These are phyloP conservation scores for Chiloscyllium plagiosum DNA, from an alignment of 2,113 vertebrate species.

Conservation along the genomic window DNA sequence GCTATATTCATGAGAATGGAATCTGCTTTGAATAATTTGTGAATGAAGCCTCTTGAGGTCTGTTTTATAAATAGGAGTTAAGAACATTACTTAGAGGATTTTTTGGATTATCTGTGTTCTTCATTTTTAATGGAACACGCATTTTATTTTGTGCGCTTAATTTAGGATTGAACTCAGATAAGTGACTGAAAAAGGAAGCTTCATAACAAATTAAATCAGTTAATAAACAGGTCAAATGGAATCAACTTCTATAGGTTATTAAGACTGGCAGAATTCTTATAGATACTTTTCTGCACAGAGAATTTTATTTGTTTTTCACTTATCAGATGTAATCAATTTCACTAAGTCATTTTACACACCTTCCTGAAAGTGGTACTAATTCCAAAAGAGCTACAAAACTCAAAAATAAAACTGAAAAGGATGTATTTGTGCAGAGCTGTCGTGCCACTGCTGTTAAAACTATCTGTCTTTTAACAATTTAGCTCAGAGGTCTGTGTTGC, in stretches of 20 bases:
- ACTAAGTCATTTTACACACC: neutral
- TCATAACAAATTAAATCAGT: neutral
- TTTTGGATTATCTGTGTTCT: neutral
- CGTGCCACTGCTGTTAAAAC: neutral
- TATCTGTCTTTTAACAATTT: neutral
- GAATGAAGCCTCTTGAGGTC: neutral
- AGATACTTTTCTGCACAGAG: neutral
- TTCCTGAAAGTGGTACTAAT: neutral
- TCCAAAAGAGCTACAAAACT: neutral
- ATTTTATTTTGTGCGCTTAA: neutral
- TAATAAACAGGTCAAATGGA: neutral
- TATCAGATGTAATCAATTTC: neutral
- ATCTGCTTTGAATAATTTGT: conserved; percentile 16
- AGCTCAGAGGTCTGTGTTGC: neutral
- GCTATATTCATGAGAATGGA: neutral
- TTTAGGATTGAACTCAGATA: neutral
- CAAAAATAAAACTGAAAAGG: neutral
- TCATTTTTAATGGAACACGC: neutral
- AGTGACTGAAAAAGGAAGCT: neutral
- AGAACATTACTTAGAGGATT: neutral
- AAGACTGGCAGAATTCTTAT: neutral
- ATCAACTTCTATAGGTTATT: neutral
- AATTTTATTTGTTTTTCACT: neutral
- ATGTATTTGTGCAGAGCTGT: neutral
- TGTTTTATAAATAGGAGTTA: neutral